phyloP scores from a whole-genome alignment of 2,888 invertebrate genomes.

The Uloborus plumipes region DNA sequence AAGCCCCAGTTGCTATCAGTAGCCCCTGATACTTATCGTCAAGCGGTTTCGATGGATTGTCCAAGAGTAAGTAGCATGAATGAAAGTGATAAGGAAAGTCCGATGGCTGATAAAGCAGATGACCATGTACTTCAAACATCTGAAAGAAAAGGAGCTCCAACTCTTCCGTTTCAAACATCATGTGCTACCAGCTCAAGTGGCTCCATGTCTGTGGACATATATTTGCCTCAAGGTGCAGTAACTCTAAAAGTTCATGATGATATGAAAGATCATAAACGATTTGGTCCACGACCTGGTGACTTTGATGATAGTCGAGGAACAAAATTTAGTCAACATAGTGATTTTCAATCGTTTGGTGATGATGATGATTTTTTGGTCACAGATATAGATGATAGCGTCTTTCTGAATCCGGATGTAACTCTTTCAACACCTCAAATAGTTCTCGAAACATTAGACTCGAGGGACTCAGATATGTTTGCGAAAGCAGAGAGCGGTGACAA shows the following conservation, averaged over 20 bases:
- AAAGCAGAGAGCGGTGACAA: slow-evolving; percentile 14
- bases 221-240: slow-evolving; percentile 78
- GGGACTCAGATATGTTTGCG: slow-evolving; percentile 8
- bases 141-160: slow-evolving; percentile 25
- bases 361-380: slow-evolving; percentile 35
- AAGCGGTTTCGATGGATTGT: slow-evolving; percentile 67
- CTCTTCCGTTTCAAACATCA: slow-evolving; percentile 43
- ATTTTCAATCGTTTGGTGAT: slow-evolving; percentile 46
- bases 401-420: slow-evolving; percentile 31
- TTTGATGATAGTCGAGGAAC: slow-evolving; percentile 36
- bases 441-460: slow-evolving; percentile 26
- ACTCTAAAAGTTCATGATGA: slow-evolving; percentile 75
- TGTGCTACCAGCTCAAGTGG: slow-evolving; percentile 64
- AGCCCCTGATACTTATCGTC: slow-evolving; percentile 64
- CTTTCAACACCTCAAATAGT: slow-evolving; percentile 48
- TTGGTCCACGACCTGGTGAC: slow-evolving; percentile 18
- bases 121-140: slow-evolving; percentile 14
- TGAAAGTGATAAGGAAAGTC: slow-evolving; percentile 24
- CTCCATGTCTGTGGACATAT: slow-evolving; percentile 83
- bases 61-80: slow-evolving; percentile 49
- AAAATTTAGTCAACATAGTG: slow-evolving; percentile 48
- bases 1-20: slow-evolving; percentile 60
- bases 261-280: slow-evolving; percentile 68
- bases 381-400: slow-evolving; percentile 57
- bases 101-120: neutral